phyloP scores from a whole-genome alignment of 2,888 invertebrate genomes.

The Lithophane semibrunnea region DNA sequence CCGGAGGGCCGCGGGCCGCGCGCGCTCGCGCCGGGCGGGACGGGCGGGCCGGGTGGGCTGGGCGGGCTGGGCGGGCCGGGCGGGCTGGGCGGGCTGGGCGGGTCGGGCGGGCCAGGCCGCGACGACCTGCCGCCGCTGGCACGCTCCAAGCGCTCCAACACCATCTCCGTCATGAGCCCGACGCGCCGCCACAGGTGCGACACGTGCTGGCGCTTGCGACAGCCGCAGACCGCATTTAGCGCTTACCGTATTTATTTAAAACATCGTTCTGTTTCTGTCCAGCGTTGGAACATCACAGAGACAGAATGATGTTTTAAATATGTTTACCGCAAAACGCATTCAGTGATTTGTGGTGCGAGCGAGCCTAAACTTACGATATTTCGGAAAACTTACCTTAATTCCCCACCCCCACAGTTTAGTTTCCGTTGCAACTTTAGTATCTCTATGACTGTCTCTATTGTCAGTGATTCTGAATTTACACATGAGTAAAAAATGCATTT shows the following conservation, averaged over 20 bases:
- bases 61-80: constrained; percentile 69
- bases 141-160: constrained; percentile 92
- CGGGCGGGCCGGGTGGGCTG: constrained; percentile 70
- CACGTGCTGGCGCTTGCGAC: neutral
- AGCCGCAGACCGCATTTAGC: neutral
- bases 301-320: neutral
- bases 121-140: constrained; percentile 91
- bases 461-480: neutral
- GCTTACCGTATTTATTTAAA: neutral
- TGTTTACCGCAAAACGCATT: neutral
- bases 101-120: constrained; percentile 61
- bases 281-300: neutral
- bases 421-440: neutral
- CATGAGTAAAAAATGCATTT: neutral
- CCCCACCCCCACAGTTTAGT: neutral
- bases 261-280: neutral
- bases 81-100: constrained; percentile 56
- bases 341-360: neutral
- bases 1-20: constrained; percentile 63
- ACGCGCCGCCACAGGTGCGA: constrained; percentile 84
- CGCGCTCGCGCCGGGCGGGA: constrained; percentile 66
- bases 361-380: neutral
- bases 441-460: neutral
- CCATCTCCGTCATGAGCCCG: constrained; percentile 96
- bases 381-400: neutral